A percentile compares a stretch with the other conserved stretches of the same genome.
phyloP scores from a whole-genome alignment of 2,113 vertebrate species.

The Trochalopteron elliotii region DNA sequence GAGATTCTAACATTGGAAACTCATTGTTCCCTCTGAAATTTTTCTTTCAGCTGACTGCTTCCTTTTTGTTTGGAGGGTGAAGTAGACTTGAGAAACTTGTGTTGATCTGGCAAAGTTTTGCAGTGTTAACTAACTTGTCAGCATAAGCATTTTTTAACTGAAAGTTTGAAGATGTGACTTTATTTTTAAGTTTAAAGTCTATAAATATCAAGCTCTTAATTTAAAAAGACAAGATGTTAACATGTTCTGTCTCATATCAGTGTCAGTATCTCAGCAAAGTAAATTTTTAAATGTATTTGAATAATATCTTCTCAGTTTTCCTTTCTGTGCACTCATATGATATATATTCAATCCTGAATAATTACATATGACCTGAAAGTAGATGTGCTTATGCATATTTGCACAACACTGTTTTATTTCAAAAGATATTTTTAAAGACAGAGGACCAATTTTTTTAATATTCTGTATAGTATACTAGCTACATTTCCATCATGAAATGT shows the following conservation, averaged over 20 bases:
- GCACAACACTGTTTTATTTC: background rate
- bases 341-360: background rate
- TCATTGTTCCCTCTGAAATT: fast-evolving
- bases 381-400: background rate
- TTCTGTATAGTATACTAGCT: background rate
- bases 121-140: background rate
- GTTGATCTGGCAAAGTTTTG: background rate
- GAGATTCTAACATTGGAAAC: background rate
- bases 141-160: background rate
- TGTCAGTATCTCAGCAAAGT: background rate
- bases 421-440: background rate
- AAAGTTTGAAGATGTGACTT: background rate
- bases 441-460: background rate
- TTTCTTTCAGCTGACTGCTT: background rate
- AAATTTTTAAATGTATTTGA: background rate
- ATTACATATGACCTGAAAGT: background rate
- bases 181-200: background rate
- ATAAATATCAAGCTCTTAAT: background rate
- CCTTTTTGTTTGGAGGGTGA: background rate
- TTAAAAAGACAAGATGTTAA: background rate
- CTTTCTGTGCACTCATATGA: background rate
- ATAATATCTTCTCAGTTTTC: background rate
- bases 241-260: background rate
- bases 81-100: background rate
- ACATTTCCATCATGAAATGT: background rate